Evolutionary conservation across 2,888 invertebrate species (phyloP).

Genomic region (Dendrolimus pini): DNA sequence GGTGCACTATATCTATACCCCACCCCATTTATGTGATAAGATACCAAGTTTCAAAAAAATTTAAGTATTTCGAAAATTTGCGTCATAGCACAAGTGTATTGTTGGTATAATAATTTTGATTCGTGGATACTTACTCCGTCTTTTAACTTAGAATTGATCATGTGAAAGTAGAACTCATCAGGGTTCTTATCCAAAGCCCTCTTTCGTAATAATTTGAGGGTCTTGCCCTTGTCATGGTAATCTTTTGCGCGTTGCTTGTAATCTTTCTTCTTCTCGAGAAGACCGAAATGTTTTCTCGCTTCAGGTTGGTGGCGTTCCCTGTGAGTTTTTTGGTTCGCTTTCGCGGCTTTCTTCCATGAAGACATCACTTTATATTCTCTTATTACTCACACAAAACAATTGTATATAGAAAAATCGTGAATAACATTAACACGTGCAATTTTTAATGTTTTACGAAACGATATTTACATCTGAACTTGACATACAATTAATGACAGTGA

Average conservation of each 20-base stretch:
- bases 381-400: too few species aligned
- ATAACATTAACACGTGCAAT: too few species aligned
- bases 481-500: too few species aligned
- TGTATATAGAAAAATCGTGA: too few species aligned
- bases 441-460: too few species aligned
- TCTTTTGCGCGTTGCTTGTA: slow-evolving; percentile 87
- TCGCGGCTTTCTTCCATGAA: slow-evolving; percentile 92
- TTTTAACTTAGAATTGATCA: slow-evolving; percentile 90
- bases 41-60: too few species aligned
- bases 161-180: slow-evolving; percentile 99
- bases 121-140: slow-evolving; percentile 57
- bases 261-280: slow-evolving; percentile 93
- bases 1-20: too few species aligned
- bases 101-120: too few species aligned
- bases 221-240: slow-evolving; percentile 88
- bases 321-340: slow-evolving; percentile 89
- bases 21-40: too few species aligned
- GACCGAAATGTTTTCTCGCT: slow-evolving; percentile 84
- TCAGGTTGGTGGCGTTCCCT: slow-evolving; percentile 91
- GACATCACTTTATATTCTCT: slow-evolving; percentile 73
- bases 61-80: too few species aligned
- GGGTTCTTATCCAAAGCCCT: slow-evolving; percentile 95
- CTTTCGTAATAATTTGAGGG: slow-evolving; percentile 87
- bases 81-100: too few species aligned
- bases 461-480: too few species aligned